Conservation (phyloP, 1,140 invertebrate genomes). For the Gonioctena quinquepunctata region DNA sequence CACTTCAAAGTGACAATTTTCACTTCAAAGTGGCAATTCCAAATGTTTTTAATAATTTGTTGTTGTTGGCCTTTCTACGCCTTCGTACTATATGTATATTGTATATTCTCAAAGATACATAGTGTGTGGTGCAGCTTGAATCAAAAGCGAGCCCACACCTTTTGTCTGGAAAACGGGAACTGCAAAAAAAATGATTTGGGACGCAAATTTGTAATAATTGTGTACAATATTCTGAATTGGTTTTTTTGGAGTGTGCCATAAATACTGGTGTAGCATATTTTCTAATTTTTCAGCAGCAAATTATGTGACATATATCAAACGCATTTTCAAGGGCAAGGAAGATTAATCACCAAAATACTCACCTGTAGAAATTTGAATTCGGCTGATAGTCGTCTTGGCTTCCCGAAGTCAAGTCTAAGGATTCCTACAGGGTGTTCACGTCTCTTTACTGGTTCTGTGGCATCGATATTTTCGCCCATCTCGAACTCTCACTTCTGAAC, state of each 20-base stretch:
- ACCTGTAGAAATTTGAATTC: slow-evolving; percentile 39
- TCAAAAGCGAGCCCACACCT: neutral
- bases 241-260: no score
- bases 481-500: no score
- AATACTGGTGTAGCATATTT: neutral
- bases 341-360: slow-evolving; percentile 18
- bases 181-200: no score
- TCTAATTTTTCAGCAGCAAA: neutral
- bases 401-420: slow-evolving; percentile 33
- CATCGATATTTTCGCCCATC: neutral
- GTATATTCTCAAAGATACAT: no score
- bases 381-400: slow-evolving; percentile 25
- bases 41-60: neutral
- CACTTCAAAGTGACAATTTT: no score
- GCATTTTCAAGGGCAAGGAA: no score
- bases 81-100: no score
- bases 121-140: no score
- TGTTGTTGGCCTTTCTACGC: neutral
- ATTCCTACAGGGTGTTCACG: slow-evolving; percentile 33
- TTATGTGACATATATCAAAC: neutral
- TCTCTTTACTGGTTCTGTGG: neutral
- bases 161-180: no score
- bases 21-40: no score
- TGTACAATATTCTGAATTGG: no score
- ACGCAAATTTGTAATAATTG: no score